Base-by-base conservation (phyloP, 2,113 vertebrate species). In the Turdus rufiventris region DNA sequence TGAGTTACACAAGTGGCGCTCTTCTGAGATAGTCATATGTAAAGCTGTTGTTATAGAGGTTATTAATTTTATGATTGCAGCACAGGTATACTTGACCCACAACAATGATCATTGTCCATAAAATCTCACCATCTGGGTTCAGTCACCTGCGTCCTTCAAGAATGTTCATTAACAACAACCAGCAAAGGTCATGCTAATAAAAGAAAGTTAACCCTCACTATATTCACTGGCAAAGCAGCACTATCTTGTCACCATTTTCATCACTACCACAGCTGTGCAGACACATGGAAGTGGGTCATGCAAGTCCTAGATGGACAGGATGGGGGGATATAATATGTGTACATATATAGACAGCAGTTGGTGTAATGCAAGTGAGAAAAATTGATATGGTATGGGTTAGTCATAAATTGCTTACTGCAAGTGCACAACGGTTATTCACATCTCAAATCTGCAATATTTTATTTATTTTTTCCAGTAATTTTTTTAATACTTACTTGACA, bases 141-240 rank as follows among this genome's bases (percentile, higher is more conserved):
- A 85, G 48, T 97, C 91, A 76, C 25, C 36, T 93, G 63, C 75
- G 88, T 93, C 89, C 96, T 94, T 94, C 91, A 93, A 89, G 92
- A 96, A 88, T 97, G 95, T 98, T 98, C 97, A 97, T 98, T 98
- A 98, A 98, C 97, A 96, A 91, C 20, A 43, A 93, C 95, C 96
- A 97, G 95, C 93, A 96, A 97, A 97, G 98, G 98, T 98, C 97
- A 98, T 94, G 95, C 95, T 98, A 98, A 98, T 98, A 98, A 98
- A 98, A 98, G 87, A 94, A 97, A 98, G 97, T 98, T 98, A 98
- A 96, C 34, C 31, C 94, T 94, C 92, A 83, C 96, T 97, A 29
- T 97, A 97, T 97, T 96, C 95, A 94, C 91, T 94, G 71, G 78
- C 97, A 96, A 90, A 96, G 51, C 18, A 45, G 57, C 48, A 23